Evolutionary conservation across 2,797 vertebrate genomes (phyloP).

Genomic region (Champsocephalus esox): DNA sequence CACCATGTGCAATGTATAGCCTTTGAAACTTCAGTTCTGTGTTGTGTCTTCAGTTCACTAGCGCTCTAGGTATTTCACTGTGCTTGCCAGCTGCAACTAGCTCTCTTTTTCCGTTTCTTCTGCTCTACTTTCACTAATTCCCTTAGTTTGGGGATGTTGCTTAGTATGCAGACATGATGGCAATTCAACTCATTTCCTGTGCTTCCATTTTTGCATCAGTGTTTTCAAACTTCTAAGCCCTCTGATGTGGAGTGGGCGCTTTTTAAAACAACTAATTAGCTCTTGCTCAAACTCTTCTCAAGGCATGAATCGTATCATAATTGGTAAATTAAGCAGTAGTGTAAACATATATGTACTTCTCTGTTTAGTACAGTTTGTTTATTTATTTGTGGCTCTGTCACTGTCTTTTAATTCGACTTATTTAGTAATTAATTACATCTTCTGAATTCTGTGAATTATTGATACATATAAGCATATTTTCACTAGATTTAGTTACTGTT

Average conservation of each 20-base stretch:
- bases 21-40: slow-evolving; percentile 12
- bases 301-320: not conserved
- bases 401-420: not conserved
- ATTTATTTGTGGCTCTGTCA: too few relatives aligned
- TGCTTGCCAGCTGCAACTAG: slow-evolving; percentile 1
- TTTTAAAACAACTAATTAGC: not conserved
- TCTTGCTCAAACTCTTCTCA: not conserved
- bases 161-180: not conserved
- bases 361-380: too few relatives aligned
- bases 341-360: too few relatives aligned
- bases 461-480: slow-evolving; percentile 1
- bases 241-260: not conserved
- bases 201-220: not conserved
- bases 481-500: slow-evolving; percentile 4
- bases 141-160: not conserved
- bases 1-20: slow-evolving; percentile 12
- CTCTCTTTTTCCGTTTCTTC: not conserved
- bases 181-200: not conserved
- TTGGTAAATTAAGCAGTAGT: not conserved
- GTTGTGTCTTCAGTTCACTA: not conserved
- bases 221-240: not conserved
- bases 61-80: slow-evolving; percentile 5
- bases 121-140: not conserved
- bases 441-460: not conserved
- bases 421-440: not conserved